A percentile compares a stretch with the other conserved stretches of the same genome.
Evolutionary conservation across 2,888 invertebrate genomes (phyloP).

Genomic region (Epirrita christyi): DNA sequence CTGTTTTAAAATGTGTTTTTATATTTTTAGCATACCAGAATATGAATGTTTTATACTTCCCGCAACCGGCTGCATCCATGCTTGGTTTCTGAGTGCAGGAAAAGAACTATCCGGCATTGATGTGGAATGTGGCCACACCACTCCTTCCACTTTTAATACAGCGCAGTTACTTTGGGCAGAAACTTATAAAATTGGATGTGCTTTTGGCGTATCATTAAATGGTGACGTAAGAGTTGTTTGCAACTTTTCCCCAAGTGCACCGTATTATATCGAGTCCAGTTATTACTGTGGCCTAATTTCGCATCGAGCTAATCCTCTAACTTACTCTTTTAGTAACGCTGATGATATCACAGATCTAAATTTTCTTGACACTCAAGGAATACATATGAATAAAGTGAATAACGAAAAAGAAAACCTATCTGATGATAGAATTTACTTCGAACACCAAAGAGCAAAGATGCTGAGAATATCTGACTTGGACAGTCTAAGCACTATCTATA

Average conservation of each 20-base stretch:
- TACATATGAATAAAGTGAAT: slow-evolving; percentile 39
- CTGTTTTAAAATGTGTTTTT: slow-evolving; percentile 3
- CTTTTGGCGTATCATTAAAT: slow-evolving; percentile 54
- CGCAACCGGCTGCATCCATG: slow-evolving; percentile 69
- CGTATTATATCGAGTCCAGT: slow-evolving; percentile 57
- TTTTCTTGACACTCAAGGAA: slow-evolving; percentile 51
- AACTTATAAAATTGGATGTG: slow-evolving; percentile 74
- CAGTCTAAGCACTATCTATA: slow-evolving; percentile 55
- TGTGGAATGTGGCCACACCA: slow-evolving; percentile 65
- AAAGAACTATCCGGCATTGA: slow-evolving; percentile 54
- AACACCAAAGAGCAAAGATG: slow-evolving; percentile 10
- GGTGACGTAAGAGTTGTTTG: slow-evolving; percentile 71
- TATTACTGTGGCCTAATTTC: slow-evolving; percentile 67
- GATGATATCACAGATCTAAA: slow-evolving; percentile 43
- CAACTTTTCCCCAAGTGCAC: slow-evolving; percentile 74
- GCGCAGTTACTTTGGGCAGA: slow-evolving; percentile 72
- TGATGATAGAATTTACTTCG: neutral
- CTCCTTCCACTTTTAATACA: slow-evolving; percentile 59
- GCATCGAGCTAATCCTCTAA: slow-evolving; percentile 46
- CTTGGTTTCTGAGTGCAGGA: slow-evolving; percentile 70
- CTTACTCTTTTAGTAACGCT: slow-evolving; percentile 15
- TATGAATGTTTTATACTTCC: slow-evolving; percentile 67
- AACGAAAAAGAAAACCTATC: slow-evolving; percentile 6
- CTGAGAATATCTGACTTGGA: slow-evolving; percentile 51
- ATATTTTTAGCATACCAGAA: slow-evolving; percentile 58